These are phyloP conservation scores for Odobenus rosmarus DNA, from an alignment of 2,113 vertebrate genomes.

Conservation along the genomic window DNA sequence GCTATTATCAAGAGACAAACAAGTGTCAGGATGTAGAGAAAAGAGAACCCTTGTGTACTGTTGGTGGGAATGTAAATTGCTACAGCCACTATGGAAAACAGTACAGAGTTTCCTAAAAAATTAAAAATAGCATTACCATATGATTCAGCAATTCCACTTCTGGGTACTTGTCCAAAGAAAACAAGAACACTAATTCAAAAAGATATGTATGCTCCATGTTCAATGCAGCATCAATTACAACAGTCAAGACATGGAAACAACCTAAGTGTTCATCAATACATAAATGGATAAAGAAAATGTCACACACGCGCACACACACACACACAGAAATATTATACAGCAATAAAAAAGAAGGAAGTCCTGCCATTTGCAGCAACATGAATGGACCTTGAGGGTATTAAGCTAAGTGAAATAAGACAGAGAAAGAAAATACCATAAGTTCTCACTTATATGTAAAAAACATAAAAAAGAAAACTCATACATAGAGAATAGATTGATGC, in stretches of 20 bases:
- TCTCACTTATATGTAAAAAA: background rate
- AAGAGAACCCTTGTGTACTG: background rate
- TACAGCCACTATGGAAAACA: background rate
- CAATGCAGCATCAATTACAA: background rate
- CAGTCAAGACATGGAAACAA: background rate
- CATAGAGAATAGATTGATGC: background rate
- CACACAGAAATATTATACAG: background rate
- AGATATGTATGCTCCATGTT: background rate
- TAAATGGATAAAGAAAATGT: background rate
- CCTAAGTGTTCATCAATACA: background rate
- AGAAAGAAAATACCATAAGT: background rate
- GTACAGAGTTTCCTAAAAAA: background rate
- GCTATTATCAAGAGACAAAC: background rate
- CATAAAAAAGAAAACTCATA: background rate
- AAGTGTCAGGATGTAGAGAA: background rate
- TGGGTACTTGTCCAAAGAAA: background rate
- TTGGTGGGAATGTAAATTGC: background rate
- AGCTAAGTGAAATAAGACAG: background rate
- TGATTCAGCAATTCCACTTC: background rate
- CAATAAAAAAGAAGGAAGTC: background rate
- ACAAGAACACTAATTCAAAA: background rate
- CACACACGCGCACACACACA: background rate
- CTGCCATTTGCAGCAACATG: background rate
- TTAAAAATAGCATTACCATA: background rate
- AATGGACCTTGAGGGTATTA: background rate